These are phyloP conservation scores for Anoplopoma fimbria DNA, from an alignment of 2,113 vertebrate genomes.

Conservation along the genomic window DNA sequence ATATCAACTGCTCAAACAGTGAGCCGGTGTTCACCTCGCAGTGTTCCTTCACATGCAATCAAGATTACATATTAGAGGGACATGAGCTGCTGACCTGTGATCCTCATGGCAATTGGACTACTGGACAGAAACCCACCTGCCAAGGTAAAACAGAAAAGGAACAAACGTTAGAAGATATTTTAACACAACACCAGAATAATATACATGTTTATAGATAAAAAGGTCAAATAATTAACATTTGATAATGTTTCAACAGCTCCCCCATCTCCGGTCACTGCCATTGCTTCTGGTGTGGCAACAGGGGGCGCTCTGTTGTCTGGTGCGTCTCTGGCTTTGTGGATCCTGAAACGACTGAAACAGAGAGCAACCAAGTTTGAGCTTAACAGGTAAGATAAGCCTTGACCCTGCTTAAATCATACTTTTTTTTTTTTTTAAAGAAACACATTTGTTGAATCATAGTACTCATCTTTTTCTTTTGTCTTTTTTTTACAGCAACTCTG, in stretches of 20 bases:
- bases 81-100: constrained; percentile 66
- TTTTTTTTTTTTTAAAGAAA: neutral
- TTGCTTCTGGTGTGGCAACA: constrained; percentile 38
- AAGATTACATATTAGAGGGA: constrained; percentile 61
- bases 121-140: constrained; percentile 69
- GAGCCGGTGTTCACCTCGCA: constrained; percentile 54
- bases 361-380: constrained; percentile 78
- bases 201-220: neutral
- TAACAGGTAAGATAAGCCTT: constrained; percentile 70
- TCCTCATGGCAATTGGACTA: constrained; percentile 77
- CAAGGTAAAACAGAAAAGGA: constrained; percentile 61
- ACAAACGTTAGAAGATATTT: neutral
- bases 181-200: neutral
- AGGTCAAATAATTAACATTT: neutral
- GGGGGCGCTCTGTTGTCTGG: constrained; percentile 43
- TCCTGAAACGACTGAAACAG: constrained; percentile 67
- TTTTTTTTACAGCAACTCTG: constrained; percentile 69
- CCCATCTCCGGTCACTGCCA: neutral
- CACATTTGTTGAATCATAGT: neutral
- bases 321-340: constrained; percentile 63
- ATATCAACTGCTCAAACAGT: constrained; percentile 69
- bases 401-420: neutral
- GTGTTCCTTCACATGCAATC: constrained; percentile 77
- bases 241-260: constrained; percentile 56
- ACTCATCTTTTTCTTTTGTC: constrained; percentile 23